Evolutionary conservation across 2,888 invertebrate genomes (phyloP).

Genomic region (Mimas tiliae): DNA sequence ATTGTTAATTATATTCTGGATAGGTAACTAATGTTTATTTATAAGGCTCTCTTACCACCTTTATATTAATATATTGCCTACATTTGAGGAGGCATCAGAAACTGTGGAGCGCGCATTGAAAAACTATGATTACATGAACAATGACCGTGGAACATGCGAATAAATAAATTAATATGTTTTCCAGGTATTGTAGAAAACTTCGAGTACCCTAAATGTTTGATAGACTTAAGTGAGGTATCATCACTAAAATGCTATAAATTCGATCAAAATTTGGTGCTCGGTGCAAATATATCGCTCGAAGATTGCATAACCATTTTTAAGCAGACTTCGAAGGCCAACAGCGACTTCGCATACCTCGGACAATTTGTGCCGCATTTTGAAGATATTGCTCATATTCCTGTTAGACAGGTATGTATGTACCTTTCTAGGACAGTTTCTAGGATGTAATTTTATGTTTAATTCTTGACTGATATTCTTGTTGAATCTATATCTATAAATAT

Average conservation of each 20-base stretch:
- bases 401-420: slow-evolving; percentile 81
- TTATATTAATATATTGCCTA: no score
- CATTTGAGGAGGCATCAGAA: no score
- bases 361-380: slow-evolving; percentile 85
- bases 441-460: no score
- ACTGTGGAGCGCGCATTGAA: no score
- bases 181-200: slow-evolving; percentile 69
- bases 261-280: slow-evolving; percentile 78
- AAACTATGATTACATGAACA: no score
- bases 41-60: no score
- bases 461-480: no score
- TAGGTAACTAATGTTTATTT: no score
- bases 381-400: slow-evolving; percentile 86
- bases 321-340: slow-evolving; percentile 56
- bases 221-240: slow-evolving; percentile 67
- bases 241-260: slow-evolving; percentile 58
- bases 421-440: no score
- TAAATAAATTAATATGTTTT: neutral
- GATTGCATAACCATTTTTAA: slow-evolving; percentile 80
- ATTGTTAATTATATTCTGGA: no score
- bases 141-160: no score
- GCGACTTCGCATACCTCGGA: slow-evolving; percentile 80
- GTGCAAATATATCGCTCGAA: slow-evolving; percentile 84
- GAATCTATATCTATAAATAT: no score
- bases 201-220: slow-evolving; percentile 58